A percentile compares a stretch with the other conserved stretches of the same genome.
Conservation (phyloP, 2,113 vertebrate species). For the Myiozetetes cayanensis region DNA sequence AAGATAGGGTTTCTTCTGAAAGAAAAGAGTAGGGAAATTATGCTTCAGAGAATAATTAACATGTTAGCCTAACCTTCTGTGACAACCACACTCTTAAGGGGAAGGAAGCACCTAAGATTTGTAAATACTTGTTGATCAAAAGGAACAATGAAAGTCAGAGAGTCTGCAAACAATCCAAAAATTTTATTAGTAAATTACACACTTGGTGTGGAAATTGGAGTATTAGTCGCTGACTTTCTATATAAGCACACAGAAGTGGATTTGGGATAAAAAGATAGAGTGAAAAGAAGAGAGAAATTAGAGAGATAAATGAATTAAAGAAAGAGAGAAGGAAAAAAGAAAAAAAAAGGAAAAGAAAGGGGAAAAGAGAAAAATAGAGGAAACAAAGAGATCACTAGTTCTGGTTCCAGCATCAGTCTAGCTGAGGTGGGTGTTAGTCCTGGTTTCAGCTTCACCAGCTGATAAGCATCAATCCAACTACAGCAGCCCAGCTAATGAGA, state of each 20-base stretch:
- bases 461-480: not conserved
- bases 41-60: not conserved
- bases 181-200: not conserved
- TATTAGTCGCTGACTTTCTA: not conserved
- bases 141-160: not conserved
- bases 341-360: not conserved
- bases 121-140: accelerated
- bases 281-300: not conserved
- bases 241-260: too few species aligned
- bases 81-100: not conserved
- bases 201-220: not conserved
- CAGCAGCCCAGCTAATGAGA: too few species aligned
- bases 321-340: too few species aligned
- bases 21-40: not conserved
- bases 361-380: not conserved
- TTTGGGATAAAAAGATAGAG: not conserved
- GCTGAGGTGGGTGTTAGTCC: not conserved
- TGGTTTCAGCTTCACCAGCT: not conserved
- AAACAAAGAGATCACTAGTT: not conserved
- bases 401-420: not conserved
- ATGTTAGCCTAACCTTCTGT: not conserved
- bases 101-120: not conserved
- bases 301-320: not conserved
- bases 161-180: not conserved
- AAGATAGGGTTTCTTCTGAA: not conserved